Evolutionary conservation across 2,888 invertebrate genomes (phyloP).

Genomic region (Synergus umbraculus): DNA sequence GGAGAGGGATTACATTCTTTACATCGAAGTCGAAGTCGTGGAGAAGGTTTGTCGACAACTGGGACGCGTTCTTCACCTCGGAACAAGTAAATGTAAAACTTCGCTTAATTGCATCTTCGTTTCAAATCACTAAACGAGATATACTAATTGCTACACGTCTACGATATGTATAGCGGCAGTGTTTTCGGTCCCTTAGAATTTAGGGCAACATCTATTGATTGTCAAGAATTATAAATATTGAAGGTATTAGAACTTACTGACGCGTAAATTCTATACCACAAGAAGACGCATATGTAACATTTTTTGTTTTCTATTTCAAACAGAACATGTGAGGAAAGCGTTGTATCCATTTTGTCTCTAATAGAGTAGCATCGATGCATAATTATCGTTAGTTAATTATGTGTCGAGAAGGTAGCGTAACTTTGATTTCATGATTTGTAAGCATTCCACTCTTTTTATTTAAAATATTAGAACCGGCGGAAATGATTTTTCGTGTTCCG

Average conservation of each 20-base stretch:
- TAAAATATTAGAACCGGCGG: constrained; percentile 52
- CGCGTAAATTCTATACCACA: constrained; percentile 56
- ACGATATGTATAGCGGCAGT: constrained; percentile 55
- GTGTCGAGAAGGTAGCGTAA: constrained; percentile 53
- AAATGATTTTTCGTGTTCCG: constrained; percentile 52
- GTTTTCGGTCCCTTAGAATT: constrained; percentile 56
- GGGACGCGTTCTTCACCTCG: constrained; percentile 81
- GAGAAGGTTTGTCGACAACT: constrained; percentile 87
- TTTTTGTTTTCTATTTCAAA: constrained; percentile 48
- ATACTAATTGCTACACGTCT: constrained; percentile 73
- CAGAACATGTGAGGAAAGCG: constrained; percentile 53
- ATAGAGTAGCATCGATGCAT: constrained; percentile 48
- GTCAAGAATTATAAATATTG: constrained; percentile 59
- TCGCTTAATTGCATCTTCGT: constrained; percentile 44
- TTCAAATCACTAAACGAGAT: constrained; percentile 62
- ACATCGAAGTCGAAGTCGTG: constrained; percentile 89
- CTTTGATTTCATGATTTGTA: constrained; percentile 50
- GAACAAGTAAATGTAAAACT: constrained; percentile 75
- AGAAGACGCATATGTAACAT: constrained; percentile 53
- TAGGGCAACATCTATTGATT: constrained; percentile 57
- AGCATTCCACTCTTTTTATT: constrained; percentile 65
- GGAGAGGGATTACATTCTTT: constrained; percentile 84
- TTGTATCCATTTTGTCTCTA: background rate
- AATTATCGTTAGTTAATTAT: constrained; percentile 34
- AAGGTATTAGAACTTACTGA: constrained; percentile 62